Evolutionary conservation across 2,888 invertebrate genomes (phyloP).

Genomic region (Agelastica alni): DNA sequence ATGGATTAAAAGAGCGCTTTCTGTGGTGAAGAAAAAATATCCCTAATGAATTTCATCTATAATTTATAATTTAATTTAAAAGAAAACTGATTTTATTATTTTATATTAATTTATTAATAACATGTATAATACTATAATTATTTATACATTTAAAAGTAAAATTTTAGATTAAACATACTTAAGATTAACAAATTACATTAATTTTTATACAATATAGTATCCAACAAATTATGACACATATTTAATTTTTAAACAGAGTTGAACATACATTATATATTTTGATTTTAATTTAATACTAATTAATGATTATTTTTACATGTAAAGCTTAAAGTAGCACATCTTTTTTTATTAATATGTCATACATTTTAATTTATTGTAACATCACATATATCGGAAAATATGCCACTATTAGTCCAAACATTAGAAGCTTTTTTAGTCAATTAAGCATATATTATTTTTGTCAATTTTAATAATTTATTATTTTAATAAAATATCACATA

Average conservation of each 20-base stretch:
- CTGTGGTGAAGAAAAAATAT: no score
- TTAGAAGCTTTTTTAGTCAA: not conserved
- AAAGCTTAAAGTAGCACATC: constrained; percentile 39
- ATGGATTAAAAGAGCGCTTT: no score
- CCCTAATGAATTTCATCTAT: no score
- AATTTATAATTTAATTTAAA: no score
- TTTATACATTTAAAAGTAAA: constrained; percentile 37
- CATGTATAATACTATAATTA: constrained; percentile 39
- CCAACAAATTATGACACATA: constrained; percentile 39
- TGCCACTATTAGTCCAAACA: constrained; percentile 33
- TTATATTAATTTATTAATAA: constrained; percentile 40
- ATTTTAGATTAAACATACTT: constrained; percentile 24
- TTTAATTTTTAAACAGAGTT: constrained; percentile 29
- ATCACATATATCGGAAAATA: constrained; percentile 52
- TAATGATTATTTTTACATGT: constrained; percentile 37
- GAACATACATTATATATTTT: constrained; percentile 25
- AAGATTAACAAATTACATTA: constrained; percentile 31
- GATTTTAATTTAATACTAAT: constrained; percentile 23
- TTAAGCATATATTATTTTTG: no score
- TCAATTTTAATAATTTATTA: no score
- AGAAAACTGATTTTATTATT: no score
- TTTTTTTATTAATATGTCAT: constrained; percentile 27
- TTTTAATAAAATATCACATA: no score
- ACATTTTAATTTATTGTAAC: constrained; percentile 50
- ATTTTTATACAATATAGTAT: constrained; percentile 35